Evolutionary conservation across 2,888 invertebrate genomes (phyloP).

Genomic region (Eumerus sabulonum): DNA sequence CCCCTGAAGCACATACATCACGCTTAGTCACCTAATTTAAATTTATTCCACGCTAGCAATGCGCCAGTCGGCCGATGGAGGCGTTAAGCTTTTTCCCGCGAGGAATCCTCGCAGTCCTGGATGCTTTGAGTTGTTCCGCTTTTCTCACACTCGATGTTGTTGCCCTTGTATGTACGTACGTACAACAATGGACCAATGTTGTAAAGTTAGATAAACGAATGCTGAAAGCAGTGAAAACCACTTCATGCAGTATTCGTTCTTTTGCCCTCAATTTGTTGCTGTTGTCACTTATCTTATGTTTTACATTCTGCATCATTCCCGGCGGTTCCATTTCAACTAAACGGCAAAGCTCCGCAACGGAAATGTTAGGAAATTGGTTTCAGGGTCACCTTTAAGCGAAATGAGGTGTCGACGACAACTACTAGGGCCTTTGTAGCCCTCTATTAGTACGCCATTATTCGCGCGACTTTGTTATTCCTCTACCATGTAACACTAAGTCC

Average conservation of each 20-base stretch:
- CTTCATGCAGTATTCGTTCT: conserved; percentile 13
- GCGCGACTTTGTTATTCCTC: too few species aligned
- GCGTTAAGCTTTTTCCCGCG: conserved; percentile 21
- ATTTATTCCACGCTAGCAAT: conserved; percentile 53
- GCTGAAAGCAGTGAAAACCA: neutral
- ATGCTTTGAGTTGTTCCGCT: neutral
- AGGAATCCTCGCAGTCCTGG: neutral
- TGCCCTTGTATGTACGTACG: neutral
- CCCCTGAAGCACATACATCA: conserved; percentile 55
- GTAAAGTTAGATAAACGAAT: conserved; percentile 39
- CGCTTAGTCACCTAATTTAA: conserved; percentile 59
- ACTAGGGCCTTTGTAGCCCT: conserved; percentile 6
- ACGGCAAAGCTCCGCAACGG: conserved; percentile 13
- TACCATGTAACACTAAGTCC: too few species aligned
- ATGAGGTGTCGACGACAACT: conserved; percentile 3
- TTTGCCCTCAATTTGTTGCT: conserved; percentile 17
- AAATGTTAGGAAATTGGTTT: conserved; percentile 35
- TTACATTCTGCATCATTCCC: conserved; percentile 30
- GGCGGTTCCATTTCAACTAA: neutral
- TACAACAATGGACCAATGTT: conserved; percentile 6
- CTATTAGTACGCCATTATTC: neutral
- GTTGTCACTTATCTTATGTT: conserved; percentile 34
- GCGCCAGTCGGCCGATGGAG: conserved; percentile 38
- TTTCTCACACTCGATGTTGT: conserved; percentile 2
- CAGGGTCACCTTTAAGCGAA: conserved; percentile 26